phyloP scores from a whole-genome alignment of 2,113 vertebrate species.

The Cardinalis cardinalis region DNA sequence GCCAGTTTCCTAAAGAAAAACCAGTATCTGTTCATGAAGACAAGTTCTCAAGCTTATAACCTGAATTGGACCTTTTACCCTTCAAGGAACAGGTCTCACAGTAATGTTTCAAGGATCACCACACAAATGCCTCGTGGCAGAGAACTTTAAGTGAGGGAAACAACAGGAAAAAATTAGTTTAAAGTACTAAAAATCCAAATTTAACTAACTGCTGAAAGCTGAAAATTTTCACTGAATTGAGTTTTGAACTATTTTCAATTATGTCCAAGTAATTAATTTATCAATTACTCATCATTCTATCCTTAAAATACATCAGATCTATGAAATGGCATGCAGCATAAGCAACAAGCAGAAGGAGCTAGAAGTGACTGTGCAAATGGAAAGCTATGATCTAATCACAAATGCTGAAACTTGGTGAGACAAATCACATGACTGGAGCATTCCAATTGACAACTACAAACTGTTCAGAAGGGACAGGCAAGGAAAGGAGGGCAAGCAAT shows the following conservation, averaged over 20 bases:
- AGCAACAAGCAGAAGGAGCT: background rate
- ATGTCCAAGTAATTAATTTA: background rate
- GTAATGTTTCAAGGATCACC: background rate
- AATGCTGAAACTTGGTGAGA: background rate
- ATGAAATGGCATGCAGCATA: background rate
- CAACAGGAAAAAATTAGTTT: background rate
- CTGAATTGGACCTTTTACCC: background rate
- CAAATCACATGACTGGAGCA: background rate
- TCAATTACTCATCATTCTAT: background rate
- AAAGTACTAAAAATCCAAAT: background rate
- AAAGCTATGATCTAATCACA: background rate
- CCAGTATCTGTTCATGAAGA: background rate
- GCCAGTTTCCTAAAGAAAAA: background rate
- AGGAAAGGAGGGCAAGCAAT: rapidly evolving
- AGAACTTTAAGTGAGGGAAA: background rate
- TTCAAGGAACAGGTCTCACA: background rate
- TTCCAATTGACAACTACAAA: rapidly evolving
- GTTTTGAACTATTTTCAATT: background rate
- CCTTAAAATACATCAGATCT: background rate
- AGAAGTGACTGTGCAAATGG: background rate
- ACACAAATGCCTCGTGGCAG: background rate
- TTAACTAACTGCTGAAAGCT: background rate
- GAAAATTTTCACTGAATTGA: background rate
- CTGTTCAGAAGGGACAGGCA: background rate
- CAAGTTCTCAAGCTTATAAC: background rate